phyloP scores from a whole-genome alignment of 2,113 vertebrate species.

The Carettochelys insculpta region DNA sequence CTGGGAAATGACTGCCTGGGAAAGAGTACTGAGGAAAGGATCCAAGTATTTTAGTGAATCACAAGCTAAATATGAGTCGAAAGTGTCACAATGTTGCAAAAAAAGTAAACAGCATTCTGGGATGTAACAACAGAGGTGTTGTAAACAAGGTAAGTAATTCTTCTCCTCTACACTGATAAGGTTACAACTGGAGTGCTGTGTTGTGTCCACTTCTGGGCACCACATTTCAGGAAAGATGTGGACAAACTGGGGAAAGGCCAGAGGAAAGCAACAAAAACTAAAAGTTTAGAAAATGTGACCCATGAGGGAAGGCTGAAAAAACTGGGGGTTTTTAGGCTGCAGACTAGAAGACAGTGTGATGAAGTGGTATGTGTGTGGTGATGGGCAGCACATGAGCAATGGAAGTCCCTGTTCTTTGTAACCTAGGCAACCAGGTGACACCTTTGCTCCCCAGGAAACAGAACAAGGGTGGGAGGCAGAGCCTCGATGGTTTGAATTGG shows the following conservation, averaged over 20 bases:
- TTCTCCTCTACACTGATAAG: not conserved
- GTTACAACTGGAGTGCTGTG: not conserved
- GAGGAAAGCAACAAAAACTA: not conserved
- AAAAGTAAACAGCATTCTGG: not conserved
- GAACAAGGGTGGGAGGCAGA: no score
- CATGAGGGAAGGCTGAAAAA: not conserved
- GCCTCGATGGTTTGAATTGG: no score
- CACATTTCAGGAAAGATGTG: not conserved
- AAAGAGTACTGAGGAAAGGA: not conserved
- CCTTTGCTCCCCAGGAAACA: no score
- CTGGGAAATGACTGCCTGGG: not conserved
- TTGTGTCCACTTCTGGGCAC: not conserved
- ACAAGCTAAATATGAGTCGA: not conserved
- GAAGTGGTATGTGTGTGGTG: no score
- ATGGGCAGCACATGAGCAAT: no score
- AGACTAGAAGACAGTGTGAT: no score
- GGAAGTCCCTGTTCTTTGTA: no score
- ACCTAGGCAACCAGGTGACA: no score
- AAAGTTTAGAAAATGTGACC: not conserved
- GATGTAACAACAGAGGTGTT: not conserved
- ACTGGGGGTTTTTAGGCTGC: not conserved
- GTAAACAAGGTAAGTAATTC: not conserved
- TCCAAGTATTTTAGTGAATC: no score
- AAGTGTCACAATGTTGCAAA: not conserved
- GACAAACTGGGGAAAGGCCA: not conserved